Conservation (phyloP, 2,888 invertebrate genomes). For the Hanleya hanleyi region DNA sequence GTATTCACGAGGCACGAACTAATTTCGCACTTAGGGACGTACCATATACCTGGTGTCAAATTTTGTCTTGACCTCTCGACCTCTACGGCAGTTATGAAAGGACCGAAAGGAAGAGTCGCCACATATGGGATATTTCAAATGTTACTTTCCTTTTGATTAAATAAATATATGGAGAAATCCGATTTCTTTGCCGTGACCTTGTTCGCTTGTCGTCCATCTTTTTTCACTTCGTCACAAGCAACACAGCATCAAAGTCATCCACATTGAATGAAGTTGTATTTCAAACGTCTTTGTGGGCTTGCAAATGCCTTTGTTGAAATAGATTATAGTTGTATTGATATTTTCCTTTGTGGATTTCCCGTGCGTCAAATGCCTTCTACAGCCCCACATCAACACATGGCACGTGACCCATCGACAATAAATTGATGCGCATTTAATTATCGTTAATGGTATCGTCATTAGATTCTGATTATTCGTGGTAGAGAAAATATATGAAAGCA, state of each 20-base stretch:
- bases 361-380: neutral
- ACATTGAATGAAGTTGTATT: neutral
- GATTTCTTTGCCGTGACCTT: neutral
- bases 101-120: neutral
- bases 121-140: neutral
- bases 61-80: neutral
- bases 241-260: neutral
- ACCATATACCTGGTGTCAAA: neutral
- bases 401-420: neutral
- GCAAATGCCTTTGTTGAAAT: neutral
- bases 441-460: too few relatives aligned
- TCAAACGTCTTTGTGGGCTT: neutral
- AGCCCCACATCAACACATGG: neutral
- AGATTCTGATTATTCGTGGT: too few relatives aligned
- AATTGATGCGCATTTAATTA: neutral
- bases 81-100: neutral
- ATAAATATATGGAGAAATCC: neutral
- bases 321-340: constrained; percentile 3
- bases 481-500: too few relatives aligned
- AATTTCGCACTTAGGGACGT: constrained; percentile 10
- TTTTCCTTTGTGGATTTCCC: neutral
- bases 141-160: neutral
- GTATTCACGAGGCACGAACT: constrained; percentile 9
- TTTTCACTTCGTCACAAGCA: neutral
- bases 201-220: neutral